These are phyloP conservation scores for Paratilapia polleni DNA, from an alignment of 2,113 vertebrate genomes.

Conservation along the genomic window DNA sequence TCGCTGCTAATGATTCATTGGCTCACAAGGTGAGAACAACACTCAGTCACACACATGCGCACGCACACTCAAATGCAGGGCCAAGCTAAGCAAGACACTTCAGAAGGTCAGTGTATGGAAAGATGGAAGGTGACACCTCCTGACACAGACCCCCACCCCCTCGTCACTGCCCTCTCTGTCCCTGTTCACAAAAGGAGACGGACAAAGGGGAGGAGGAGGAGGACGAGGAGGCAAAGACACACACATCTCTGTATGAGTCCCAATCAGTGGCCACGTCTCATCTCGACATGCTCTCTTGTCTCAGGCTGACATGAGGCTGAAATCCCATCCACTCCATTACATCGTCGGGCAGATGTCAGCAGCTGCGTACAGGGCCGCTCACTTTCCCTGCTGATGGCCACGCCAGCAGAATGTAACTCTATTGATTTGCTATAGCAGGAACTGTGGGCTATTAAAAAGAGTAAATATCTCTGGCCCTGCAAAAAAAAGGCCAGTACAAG, in stretches of 20 bases:
- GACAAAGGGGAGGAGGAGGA: conserved; percentile 8
- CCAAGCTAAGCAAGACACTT: conserved; percentile 15
- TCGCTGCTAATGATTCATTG: conserved; percentile 55
- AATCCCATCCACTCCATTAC: conserved; percentile 39
- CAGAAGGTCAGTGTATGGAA: conserved; percentile 68
- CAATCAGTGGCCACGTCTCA: neutral
- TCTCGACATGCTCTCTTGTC: conserved; percentile 8
- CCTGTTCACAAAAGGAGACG: conserved; percentile 18
- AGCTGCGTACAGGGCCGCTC: conserved; percentile 21
- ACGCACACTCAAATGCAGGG: neutral
- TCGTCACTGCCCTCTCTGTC: neutral
- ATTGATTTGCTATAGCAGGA: conserved; percentile 59
- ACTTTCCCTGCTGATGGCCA: conserved; percentile 26
- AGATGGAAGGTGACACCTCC: conserved; percentile 68
- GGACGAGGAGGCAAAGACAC: neutral
- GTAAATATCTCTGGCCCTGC: conserved; percentile 28
- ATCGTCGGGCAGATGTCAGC: conserved; percentile 40
- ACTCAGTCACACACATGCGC: neutral
- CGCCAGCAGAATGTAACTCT: conserved; percentile 42
- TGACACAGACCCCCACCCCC: conserved; percentile 14
- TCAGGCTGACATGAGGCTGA: conserved; percentile 33
- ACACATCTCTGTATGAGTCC: neutral
- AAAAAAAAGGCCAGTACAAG: conserved; percentile 21
- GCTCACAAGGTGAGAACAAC: conserved; percentile 18
- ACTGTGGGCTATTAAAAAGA: conserved; percentile 37